Conservation (phyloP, 1,140 invertebrate genomes). For the Pemphigus obesinymphae region DNA sequence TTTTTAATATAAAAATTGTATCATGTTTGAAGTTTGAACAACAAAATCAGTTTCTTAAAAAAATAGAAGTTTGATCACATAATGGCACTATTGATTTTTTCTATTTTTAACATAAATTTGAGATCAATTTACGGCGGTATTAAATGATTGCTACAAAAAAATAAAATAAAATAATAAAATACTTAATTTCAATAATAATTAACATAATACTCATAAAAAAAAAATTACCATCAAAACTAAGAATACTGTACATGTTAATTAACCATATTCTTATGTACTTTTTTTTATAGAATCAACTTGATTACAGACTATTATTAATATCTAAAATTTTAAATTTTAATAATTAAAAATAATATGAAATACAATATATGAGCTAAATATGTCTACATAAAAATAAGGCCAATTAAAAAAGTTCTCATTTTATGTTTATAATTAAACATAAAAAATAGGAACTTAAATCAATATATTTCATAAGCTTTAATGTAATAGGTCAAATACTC, state of each 20-base stretch:
- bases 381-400: not conserved
- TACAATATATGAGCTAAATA: not conserved
- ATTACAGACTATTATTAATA: not conserved
- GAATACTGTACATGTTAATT: not conserved
- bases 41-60: not conserved
- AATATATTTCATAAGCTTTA: slow-evolving; percentile 13
- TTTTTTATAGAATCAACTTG: not conserved
- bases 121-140: slow-evolving; percentile 15
- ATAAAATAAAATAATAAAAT: not conserved
- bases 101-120: slow-evolving; percentile 8
- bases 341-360: not conserved
- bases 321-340: not conserved
- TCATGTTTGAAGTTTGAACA: not conserved
- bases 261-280: not conserved
- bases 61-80: not conserved
- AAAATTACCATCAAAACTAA: not conserved
- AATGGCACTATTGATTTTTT: slow-evolving; percentile 12
- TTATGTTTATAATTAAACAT: slow-evolving; percentile 16
- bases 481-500: not conserved
- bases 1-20: not conserved
- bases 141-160: slow-evolving; percentile 13
- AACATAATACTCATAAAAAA: not conserved
- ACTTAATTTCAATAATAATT: no score
- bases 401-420: slow-evolving; percentile 5
- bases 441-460: slow-evolving; percentile 18